Base-by-base conservation (phyloP, 2,113 vertebrate species). In the Cynopterus brachyotis region DNA sequence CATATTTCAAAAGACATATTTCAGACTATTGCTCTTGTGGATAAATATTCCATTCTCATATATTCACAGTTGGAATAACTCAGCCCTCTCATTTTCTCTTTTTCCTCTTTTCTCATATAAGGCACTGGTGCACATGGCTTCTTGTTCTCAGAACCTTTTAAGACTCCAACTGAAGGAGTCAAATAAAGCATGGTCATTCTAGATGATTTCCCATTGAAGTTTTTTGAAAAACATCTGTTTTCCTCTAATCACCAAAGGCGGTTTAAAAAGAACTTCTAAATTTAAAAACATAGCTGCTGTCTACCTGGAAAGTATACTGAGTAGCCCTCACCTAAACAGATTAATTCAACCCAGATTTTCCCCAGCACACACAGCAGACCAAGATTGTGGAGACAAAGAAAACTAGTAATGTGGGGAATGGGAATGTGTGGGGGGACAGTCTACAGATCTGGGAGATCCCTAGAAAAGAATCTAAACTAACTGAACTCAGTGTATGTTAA, bases 191-290 rank as follows among this genome's bases (percentile, higher is more conserved):
- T 85, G 28, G 10, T 50, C 30, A 32, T 88, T 94, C 53, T 55
- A 81, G 19, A 64, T 76, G 11, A 70, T 55, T 76, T 42, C 20
- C 69, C 12, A 22, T 4, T 55, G 6, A 59, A 62, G 30, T 64
- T 53, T 55, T 82, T 84, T 57, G 55, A 50, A 62, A 89, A 86
- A 22, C 8, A 26, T 5, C 3, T 11, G 19, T 42, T 64, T 66
- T 78, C 42, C 28, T 80, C 32, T 60, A 59, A 19, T 83, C 79
- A 76, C 6, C 22, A 75, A 96, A 57, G 9, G 10, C 40, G 66
- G 45, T 57, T 91, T 72, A 59, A 82, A 90, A 81, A 53, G 72
- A 60, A 89, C 3, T 47, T 78, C 28, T 75, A 22, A 88, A 50
- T 47, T 59, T 62, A 59, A 20, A 59, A 59, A 66, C 32, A 72